phyloP scores from a whole-genome alignment of 2,113 vertebrate species.

The Physeter macrocephalus region DNA sequence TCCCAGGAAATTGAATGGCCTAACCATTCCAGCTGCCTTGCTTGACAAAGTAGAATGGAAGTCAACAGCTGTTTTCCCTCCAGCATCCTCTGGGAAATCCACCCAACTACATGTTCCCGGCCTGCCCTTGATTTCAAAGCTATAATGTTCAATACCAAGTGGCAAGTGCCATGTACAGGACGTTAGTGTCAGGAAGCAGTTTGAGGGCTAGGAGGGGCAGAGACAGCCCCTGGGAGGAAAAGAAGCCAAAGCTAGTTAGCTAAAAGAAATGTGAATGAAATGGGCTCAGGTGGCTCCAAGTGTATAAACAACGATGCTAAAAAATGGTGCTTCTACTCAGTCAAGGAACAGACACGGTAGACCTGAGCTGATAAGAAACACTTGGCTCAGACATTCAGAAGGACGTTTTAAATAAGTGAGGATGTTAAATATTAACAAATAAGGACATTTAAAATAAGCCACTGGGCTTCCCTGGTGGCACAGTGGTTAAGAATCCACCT shows the following conservation, averaged over 20 bases:
- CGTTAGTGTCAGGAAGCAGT: background rate
- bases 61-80: constrained; percentile 39
- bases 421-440: no score
- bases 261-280: background rate
- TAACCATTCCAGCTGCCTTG: constrained; percentile 17
- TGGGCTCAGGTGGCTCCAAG: background rate
- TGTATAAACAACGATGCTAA: background rate
- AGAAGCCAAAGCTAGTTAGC: background rate
- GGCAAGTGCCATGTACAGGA: background rate
- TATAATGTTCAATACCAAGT: constrained; percentile 24
- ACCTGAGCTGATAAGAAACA: background rate
- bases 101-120: background rate
- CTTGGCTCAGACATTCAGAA: background rate
- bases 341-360: background rate
- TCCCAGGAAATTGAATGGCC: background rate
- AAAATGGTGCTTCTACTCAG: background rate
- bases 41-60: constrained; percentile 42
- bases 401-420: background rate
- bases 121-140: constrained; percentile 27
- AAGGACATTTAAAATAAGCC: no score
- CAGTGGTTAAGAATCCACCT: no score
- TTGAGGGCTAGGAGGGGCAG: background rate
- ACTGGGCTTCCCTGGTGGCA: no score
- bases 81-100: constrained; percentile 51
- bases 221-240: background rate